Evolutionary conservation across 2,888 invertebrate species (phyloP).

Genomic region (Leptarthrus brevirostris): DNA sequence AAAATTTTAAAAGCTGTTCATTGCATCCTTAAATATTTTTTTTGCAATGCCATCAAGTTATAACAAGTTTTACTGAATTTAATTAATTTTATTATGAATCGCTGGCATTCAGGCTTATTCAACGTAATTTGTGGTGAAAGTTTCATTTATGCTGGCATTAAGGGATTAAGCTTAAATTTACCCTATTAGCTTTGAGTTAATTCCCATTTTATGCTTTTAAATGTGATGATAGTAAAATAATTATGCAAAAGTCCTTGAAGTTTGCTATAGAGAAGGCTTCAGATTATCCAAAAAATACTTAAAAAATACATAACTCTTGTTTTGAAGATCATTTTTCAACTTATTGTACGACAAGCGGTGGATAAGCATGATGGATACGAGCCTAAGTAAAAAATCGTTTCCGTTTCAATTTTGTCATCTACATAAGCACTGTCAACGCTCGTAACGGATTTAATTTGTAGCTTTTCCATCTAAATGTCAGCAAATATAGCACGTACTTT

Average conservation of each 20-base stretch:
- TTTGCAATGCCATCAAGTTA: too few species aligned
- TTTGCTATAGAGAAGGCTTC: background rate
- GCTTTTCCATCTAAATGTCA: background rate
- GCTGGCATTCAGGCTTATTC: too few species aligned
- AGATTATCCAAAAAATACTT: background rate
- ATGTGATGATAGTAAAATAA: background rate
- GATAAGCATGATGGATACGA: conserved; percentile 17
- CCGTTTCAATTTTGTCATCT: background rate
- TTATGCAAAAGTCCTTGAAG: background rate
- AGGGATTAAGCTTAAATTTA: background rate
- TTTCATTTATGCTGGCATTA: background rate
- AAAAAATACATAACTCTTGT: background rate
- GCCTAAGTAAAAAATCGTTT: background rate
- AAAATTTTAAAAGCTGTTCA: too few species aligned
- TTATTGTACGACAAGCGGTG: conserved; percentile 34
- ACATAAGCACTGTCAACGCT: background rate
- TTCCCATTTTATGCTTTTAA: background rate
- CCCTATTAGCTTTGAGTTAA: background rate
- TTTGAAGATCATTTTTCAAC: conserved; percentile 40
- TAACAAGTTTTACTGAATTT: too few species aligned
- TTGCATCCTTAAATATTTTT: too few species aligned
- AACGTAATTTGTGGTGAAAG: too few species aligned
- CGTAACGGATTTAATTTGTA: background rate
- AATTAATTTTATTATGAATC: too few species aligned
- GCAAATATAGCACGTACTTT: background rate